Percentiles rank a stretch among this genome's conserved stretches.
Evolutionary conservation across 1,140 invertebrate genomes (phyloP).

Genomic region (Eriocheir sinensis): DNA sequence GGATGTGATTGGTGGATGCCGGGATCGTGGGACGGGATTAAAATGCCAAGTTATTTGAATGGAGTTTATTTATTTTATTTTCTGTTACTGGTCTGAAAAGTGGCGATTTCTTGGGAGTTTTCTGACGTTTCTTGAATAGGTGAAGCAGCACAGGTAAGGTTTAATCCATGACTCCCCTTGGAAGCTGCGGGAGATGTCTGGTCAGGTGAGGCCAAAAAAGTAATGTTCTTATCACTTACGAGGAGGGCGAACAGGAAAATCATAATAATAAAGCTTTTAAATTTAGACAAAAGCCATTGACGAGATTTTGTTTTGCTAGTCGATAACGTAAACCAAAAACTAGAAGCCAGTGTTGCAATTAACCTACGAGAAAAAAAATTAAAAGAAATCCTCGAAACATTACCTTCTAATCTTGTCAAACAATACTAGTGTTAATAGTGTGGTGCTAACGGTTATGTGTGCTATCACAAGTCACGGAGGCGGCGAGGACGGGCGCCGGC

Average conservation of each 20-base stretch:
- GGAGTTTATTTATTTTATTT: too few species aligned
- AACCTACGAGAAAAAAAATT: not conserved
- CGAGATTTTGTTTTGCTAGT: not conserved
- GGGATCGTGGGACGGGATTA: too few species aligned
- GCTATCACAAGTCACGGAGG: slow-evolving; percentile 20
- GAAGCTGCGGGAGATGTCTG: too few species aligned
- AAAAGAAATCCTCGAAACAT: not conserved
- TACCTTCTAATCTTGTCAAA: not conserved
- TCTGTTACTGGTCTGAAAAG: too few species aligned
- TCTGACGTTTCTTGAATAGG: too few species aligned
- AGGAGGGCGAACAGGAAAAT: too few species aligned
- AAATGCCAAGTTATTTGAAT: too few species aligned
- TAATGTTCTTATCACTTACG: slow-evolving; percentile 12
- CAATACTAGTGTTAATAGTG: slow-evolving; percentile 17
- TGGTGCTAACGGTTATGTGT: slow-evolving; percentile 5
- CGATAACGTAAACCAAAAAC: not conserved
- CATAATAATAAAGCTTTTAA: not conserved
- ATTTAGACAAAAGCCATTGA: not conserved
- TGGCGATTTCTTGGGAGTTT: too few species aligned
- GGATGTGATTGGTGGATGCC: too few species aligned
- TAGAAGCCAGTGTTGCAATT: not conserved
- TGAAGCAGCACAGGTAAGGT: too few species aligned
- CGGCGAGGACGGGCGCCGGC: not conserved
- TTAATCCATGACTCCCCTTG: too few species aligned
- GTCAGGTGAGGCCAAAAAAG: not conserved